Conservation (phyloP, 2,113 vertebrate species). For the Oryzias curvinotus region DNA sequence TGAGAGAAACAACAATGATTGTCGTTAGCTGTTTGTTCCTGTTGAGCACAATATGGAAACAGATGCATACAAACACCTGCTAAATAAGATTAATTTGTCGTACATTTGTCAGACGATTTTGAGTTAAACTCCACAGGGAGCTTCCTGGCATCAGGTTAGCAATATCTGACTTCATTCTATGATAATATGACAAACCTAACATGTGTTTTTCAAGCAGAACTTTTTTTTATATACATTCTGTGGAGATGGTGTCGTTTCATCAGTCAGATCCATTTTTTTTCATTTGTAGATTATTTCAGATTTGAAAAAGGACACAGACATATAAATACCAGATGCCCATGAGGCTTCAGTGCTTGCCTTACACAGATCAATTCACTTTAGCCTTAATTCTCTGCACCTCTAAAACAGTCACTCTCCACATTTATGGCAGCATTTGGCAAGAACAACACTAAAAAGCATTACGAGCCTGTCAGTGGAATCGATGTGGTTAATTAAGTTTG, state of each 20-base stretch:
- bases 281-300: too few species aligned
- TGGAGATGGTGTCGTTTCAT: too few species aligned
- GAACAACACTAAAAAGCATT: conserved; percentile 59
- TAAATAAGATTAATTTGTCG: conserved; percentile 28
- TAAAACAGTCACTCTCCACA: conserved; percentile 7
- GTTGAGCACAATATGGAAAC: conserved; percentile 19
- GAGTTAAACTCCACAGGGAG: conserved; percentile 44
- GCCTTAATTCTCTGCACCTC: conserved; percentile 8
- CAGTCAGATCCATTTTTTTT: too few species aligned
- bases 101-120: conserved; percentile 19
- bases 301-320: neutral
- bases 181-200: conserved; percentile 65
- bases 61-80: conserved; percentile 2
- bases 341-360: conserved; percentile 14
- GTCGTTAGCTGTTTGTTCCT: too few species aligned
- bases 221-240: too few species aligned
- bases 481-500: conserved; percentile 53
- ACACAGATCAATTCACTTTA: conserved; percentile 28
- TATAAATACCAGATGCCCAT: conserved; percentile 6
- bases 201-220: neutral
- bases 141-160: conserved; percentile 62
- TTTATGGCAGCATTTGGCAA: conserved; percentile 56
- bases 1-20: too few species aligned
- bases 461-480: conserved; percentile 58
- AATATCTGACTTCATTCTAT: conserved; percentile 56